Percentiles rank a stretch among this genome's conserved stretches.
Evolutionary conservation across 2,888 invertebrate species (phyloP).

Genomic region (Sinelater perroti): DNA sequence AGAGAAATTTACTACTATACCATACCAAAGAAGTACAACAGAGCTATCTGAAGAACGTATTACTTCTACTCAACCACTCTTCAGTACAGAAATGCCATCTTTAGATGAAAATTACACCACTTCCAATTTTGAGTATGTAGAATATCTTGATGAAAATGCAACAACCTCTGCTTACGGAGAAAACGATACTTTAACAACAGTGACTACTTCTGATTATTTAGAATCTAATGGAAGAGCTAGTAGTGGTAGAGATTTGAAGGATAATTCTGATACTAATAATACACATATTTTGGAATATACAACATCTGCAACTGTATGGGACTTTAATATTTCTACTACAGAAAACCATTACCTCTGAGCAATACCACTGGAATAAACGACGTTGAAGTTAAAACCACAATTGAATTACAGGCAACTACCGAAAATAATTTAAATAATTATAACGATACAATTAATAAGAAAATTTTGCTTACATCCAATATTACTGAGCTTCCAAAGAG

Average conservation of each 20-base stretch:
- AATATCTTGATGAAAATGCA: background rate
- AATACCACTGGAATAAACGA: too few species aligned
- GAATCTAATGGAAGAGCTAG: conserved; percentile 3
- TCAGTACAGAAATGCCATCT: background rate
- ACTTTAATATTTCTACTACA: too few species aligned
- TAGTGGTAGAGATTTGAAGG: conserved; percentile 7
- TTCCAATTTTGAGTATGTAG: background rate
- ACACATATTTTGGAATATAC: too few species aligned
- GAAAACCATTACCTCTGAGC: too few species aligned
- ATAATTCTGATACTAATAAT: too few species aligned
- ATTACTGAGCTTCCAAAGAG: too few species aligned
- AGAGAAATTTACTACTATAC: conserved; percentile 5
- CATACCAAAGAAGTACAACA: conserved; percentile 2
- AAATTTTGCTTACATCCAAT: background rate
- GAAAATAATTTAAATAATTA: too few species aligned
- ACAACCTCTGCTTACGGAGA: conserved; percentile 2
- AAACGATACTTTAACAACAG: background rate
- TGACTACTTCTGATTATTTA: background rate
- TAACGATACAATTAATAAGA: too few species aligned
- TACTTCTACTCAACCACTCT: background rate
- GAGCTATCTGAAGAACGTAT: background rate
- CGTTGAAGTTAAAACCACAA: too few species aligned
- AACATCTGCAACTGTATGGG: too few species aligned
- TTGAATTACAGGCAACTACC: too few species aligned
- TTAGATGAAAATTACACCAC: background rate